Percentiles rank a stretch among this genome's conserved stretches.
phyloP scores from a whole-genome alignment of 2,888 invertebrate genomes.

The Metacarcinus magister region DNA sequence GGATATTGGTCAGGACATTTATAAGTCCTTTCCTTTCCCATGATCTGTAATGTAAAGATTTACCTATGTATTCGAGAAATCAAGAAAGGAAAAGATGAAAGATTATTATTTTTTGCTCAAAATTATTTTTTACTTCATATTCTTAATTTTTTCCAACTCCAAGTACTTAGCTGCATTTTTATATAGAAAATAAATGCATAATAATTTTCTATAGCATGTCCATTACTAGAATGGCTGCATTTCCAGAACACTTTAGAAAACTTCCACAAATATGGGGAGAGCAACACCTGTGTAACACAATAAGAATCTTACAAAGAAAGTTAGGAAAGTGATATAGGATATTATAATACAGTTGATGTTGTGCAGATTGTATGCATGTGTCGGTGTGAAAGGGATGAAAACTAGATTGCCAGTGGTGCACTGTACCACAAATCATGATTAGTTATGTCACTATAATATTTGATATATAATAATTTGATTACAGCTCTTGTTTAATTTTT shows the following conservation, averaged over 20 bases:
- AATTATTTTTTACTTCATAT: not conserved
- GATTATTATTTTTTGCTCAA: slow-evolving; percentile 48
- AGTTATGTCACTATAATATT: not conserved
- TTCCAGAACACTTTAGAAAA: slow-evolving; percentile 11
- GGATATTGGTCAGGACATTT: not conserved
- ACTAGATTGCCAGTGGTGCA: slow-evolving; percentile 45
- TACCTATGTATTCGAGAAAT: not conserved
- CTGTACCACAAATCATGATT: not conserved
- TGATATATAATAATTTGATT: not conserved
- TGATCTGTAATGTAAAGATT: slow-evolving; percentile 27
- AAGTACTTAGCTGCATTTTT: not conserved
- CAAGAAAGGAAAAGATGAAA: not conserved
- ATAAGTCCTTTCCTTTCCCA: not conserved
- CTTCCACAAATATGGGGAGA: slow-evolving; percentile 21
- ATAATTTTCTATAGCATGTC: slow-evolving; percentile 40
- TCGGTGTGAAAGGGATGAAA: slow-evolving; percentile 43
- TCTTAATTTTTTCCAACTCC: not conserved
- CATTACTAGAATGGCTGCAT: slow-evolving; percentile 22
- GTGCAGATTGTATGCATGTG: slow-evolving; percentile 69
- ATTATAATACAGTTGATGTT: slow-evolving; percentile 63
- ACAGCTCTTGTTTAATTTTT: not conserved
- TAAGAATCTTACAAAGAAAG: slow-evolving; percentile 48
- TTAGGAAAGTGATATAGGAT: slow-evolving; percentile 55
- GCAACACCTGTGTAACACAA: slow-evolving; percentile 30
- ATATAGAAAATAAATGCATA: slow-evolving; percentile 29